Evolutionary conservation across 2,113 vertebrate genomes (phyloP), one percentile per base, ranked within the genome.

Genomic region (Ceyx cyanopectus): DNA sequence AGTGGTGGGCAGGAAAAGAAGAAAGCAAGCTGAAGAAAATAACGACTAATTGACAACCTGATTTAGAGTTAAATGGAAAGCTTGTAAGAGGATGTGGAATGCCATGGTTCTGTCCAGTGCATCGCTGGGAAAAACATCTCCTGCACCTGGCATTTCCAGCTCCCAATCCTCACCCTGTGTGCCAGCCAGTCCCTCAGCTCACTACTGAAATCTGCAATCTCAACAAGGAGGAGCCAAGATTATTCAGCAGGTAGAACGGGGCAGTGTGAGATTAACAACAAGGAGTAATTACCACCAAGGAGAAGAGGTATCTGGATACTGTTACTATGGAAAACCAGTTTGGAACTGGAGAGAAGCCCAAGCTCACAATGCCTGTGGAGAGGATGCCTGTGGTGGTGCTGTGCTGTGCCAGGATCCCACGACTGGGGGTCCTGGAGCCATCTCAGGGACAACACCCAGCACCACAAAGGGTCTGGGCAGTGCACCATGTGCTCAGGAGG

Each of bases 401-500:
- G 0, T 3, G 3, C 37, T 37, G 37, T 10, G 37, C 37, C 37
- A 37, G 37, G 37, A 37, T 37, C 37, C 37, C 37, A 37, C 9
- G 73, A 37, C 0, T 1, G 41, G 14, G 51, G 20, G 9, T 5
- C 45, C 54, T 2, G 11, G 45, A 37, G 57, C 63, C 60, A 37
- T 21, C 46, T 15, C 37, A 8, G 7, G 48, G 32, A 3, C 23
- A 68, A 4, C 57, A 29, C 32, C 5, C 74, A 26, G 12, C 46
- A 19, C 3, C 0, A 1, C 10, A 3, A 20, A 67, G 43, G 56
- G 19, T 20, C 24, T 0, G 4, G 23, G 37, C 41, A 9, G 7
- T 0, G 10, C 14, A 3, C 8, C 5, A 1, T 3, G 27, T 3
- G 4, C 26, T 1, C 2, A 2, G 7, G 40, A 4, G 5, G 16